Base-by-base conservation (phyloP, 2,113 vertebrate genomes). In the Laticauda laticaudata region DNA sequence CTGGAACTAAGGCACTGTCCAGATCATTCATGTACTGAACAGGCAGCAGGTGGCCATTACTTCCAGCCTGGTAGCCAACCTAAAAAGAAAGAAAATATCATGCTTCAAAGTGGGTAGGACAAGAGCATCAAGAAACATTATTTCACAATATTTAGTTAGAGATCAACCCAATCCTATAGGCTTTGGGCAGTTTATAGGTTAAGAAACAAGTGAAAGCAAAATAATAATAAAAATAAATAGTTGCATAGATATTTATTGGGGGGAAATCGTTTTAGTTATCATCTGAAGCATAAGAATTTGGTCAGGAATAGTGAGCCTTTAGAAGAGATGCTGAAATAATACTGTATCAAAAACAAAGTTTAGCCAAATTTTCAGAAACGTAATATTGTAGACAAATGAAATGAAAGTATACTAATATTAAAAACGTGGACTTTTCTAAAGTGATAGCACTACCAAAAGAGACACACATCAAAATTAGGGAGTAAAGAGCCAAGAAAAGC, bases 11-110 rank as follows among this genome's bases (percentile, higher is more conserved):
- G 96, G 99, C 98, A 94, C 98, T 98, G 96, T 99, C 99, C 97
- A 99, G 98, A 93, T 99, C 98, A 5, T 99, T 99, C 97, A 99
- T 98, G 97, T 99, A 99, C 92, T 98, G 98, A 29, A 98, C 96
- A 57, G 99, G 99, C 93, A 99, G 98, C 6, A 98, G 98, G 97
- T 99, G 99, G 56, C 99, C 98, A 11, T 99, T 99, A 95, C 99
- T 99, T 45, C 99, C 99, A 87, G 99, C 98, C 96, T 99, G 98
- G 95, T 99, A 99, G 96, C 99, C 99, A 95, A 99, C 98, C 99
- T 99, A 96, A 75, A 93, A 89, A 95, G 87, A 93, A 81, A 96
- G 56, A 96, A 93, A 92, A 91, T 2, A 39, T 39, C 34, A 21
- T 21, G 34, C 18, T 81, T 81, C 34, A 43, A 8, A 81, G 34